Conservation (phyloP, 1,140 invertebrate genomes). For the Cotesia vestalis region DNA sequence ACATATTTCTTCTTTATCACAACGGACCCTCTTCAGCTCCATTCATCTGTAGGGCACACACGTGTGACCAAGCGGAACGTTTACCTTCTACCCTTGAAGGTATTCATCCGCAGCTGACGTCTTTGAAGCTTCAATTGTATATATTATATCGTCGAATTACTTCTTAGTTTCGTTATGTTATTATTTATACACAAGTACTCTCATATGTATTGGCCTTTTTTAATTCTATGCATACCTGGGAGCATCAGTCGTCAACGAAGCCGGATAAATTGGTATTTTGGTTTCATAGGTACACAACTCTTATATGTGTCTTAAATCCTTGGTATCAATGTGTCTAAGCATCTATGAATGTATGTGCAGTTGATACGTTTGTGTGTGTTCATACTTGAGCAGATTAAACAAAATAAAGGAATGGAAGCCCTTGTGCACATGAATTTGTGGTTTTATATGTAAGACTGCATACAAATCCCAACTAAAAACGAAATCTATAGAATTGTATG, state of each 20-base stretch:
- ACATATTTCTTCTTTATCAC: not conserved
- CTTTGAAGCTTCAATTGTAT: conserved; percentile 12
- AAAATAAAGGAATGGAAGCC: conserved; percentile 2
- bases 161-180: too few relatives aligned
- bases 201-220: not conserved
- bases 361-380: not conserved
- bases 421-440: conserved; percentile 1
- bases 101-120: conserved; percentile 23
- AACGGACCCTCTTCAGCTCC: conserved; percentile 5
- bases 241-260: not conserved
- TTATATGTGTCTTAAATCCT: conserved; percentile 30
- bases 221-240: not conserved
- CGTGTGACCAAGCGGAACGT: conserved; percentile 9
- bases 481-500: too few relatives aligned
- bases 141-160: too few relatives aligned
- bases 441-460: not conserved
- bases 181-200: not conserved
- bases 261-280: conserved; percentile 14
- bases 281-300: conserved; percentile 7
- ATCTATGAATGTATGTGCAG: not conserved
- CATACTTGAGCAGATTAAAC: not conserved
- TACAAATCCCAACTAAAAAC: not conserved
- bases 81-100: conserved; percentile 14
- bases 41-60: not conserved
- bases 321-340: conserved; percentile 10